A percentile compares a stretch with the other conserved stretches of the same genome.
Evolutionary conservation across 2,797 vertebrate species (phyloP).

Genomic region (Agapornis canus): DNA sequence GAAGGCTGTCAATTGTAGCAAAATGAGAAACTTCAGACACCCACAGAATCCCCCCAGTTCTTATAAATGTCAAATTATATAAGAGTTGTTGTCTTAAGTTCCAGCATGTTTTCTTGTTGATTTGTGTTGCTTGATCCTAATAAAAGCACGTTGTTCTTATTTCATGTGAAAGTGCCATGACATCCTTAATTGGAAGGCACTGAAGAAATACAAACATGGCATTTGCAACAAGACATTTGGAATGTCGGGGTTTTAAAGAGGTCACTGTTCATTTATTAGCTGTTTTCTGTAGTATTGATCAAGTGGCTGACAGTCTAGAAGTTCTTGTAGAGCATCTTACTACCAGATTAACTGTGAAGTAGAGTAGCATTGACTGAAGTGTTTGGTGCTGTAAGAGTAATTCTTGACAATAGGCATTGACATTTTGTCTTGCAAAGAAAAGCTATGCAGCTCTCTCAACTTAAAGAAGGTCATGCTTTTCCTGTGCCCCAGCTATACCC

Average conservation of each 20-base stretch:
- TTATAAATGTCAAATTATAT: background rate
- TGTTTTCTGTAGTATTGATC: constrained; percentile 33
- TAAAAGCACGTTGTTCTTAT: background rate
- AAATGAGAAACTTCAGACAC: constrained; percentile 23
- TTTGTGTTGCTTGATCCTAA: constrained; percentile 19
- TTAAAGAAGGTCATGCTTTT: constrained; percentile 9
- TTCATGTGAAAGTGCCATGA: constrained; percentile 48
- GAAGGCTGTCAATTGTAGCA: background rate
- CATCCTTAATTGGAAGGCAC: constrained; percentile 18
- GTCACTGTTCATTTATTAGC: background rate
- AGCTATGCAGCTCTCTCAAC: constrained; percentile 45
- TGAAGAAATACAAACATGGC: background rate
- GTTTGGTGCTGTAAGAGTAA: constrained; percentile 62
- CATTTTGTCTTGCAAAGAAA: constrained; percentile 57
- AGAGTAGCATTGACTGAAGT: constrained; percentile 67
- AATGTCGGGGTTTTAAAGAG: background rate
- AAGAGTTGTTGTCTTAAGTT: constrained; percentile 13
- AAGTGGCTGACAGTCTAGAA: constrained; percentile 44
- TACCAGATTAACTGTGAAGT: constrained; percentile 71
- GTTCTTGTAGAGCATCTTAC: constrained; percentile 54
- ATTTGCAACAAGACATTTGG: background rate
- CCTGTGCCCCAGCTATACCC: background rate
- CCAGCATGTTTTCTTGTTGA: constrained; percentile 24
- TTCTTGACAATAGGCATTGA: constrained; percentile 59
- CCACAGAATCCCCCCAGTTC: background rate